Percentiles rank a stretch among this genome's conserved stretches.
phyloP scores from a whole-genome alignment of 2,888 invertebrate genomes.

The Ichneumoninae sp. region DNA sequence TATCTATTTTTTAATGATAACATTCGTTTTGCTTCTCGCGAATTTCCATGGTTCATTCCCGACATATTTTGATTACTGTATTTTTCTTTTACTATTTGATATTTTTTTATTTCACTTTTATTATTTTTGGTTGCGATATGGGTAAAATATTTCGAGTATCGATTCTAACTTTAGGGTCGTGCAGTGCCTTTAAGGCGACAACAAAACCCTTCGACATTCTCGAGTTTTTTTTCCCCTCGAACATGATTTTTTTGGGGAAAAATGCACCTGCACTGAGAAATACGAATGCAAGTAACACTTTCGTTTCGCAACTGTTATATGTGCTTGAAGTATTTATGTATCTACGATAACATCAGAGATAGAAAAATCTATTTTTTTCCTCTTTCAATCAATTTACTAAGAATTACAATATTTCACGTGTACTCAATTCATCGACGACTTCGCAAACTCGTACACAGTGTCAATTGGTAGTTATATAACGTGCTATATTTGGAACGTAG shows the following conservation, averaged over 20 bases:
- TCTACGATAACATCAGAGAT: neutral
- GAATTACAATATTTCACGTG: neutral
- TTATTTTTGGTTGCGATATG: neutral
- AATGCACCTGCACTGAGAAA: neutral
- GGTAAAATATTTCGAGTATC: neutral
- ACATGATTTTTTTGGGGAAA: neutral
- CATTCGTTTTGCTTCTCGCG: neutral
- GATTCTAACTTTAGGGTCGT: neutral
- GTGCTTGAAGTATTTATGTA: neutral
- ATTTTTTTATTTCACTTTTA: neutral
- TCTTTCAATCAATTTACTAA: neutral
- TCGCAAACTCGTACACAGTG: neutral
- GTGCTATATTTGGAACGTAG: conserved; percentile 1
- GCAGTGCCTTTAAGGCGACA: neutral
- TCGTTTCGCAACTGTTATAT: no score
- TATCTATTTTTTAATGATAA: neutral
- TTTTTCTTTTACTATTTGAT: neutral
- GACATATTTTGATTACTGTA: neutral
- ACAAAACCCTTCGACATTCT: neutral
- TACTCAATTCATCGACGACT: conserved; percentile 1
- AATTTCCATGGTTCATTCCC: no score
- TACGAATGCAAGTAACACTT: neutral
- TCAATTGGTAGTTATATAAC: conserved; percentile 8
- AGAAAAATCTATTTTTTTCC: neutral
- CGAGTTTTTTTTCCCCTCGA: neutral